Evolutionary conservation across 2,113 vertebrate species (phyloP).

Genomic region (Todiramphus saurophagus): DNA sequence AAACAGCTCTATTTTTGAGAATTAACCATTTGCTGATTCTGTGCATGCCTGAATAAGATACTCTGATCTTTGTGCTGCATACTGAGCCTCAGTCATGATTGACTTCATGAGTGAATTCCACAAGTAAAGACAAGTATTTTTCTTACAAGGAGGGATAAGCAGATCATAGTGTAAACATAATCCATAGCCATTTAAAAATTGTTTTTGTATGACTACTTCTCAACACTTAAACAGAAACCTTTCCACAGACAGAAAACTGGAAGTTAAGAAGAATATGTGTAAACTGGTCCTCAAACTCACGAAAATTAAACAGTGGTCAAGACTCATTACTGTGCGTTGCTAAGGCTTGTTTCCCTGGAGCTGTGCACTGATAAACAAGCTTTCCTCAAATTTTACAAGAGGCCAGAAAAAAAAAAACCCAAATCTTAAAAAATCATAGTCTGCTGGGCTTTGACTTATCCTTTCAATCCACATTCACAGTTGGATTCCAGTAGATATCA

Average conservation of each 20-base stretch:
- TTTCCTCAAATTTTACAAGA: constrained; percentile 12
- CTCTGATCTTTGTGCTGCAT: neutral
- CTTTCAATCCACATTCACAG: neutral
- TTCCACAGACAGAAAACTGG: neutral
- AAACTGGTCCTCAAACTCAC: neutral
- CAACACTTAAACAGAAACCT: neutral
- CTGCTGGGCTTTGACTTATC: neutral
- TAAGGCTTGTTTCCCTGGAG: neutral
- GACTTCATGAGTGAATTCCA: neutral
- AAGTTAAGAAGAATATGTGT: neutral
- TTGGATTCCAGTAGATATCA: constrained; percentile 5
- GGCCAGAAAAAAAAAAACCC: neutral
- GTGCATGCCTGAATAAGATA: neutral
- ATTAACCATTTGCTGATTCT: neutral
- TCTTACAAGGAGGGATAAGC: neutral
- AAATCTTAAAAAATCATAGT: neutral
- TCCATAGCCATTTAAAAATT: too few species aligned
- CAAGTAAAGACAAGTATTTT: neutral
- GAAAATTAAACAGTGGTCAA: neutral
- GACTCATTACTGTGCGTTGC: neutral
- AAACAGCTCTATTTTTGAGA: neutral
- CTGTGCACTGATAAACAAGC: neutral
- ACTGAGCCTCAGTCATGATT: neutral
- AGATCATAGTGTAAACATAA: neutral
- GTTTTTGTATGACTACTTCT: neutral